Percentiles rank a stretch among this genome's conserved stretches.
phyloP scores from a whole-genome alignment of 1,140 invertebrate genomes.

The Lethocerus indicus region DNA sequence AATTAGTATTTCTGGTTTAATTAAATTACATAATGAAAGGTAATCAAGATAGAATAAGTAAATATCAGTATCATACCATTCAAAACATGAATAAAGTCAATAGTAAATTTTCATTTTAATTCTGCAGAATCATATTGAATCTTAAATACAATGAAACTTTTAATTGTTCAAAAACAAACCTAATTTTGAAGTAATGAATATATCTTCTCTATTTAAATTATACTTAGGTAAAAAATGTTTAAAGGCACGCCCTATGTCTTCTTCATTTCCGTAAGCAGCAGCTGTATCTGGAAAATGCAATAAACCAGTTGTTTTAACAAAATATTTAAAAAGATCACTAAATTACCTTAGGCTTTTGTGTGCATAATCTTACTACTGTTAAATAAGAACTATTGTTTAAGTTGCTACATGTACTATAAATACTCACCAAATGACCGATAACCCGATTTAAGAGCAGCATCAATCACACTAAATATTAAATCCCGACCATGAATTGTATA shows the following conservation, averaged over 20 bases:
- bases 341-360: not conserved
- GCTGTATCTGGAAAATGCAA: slow-evolving; percentile 45
- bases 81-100: not conserved
- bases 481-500: slow-evolving; percentile 8
- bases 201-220: slow-evolving; percentile 43
- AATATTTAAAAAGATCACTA: not conserved
- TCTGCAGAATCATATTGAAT: not conserved
- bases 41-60: no score
- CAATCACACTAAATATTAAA: not conserved
- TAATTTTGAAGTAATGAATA: slow-evolving; percentile 64
- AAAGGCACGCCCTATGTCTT: slow-evolving; percentile 42
- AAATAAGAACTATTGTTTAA: not conserved
- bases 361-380: not conserved
- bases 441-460: slow-evolving; percentile 7
- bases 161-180: slow-evolving; percentile 27
- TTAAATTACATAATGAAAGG: no score
- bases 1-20: no score
- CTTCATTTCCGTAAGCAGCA: slow-evolving; percentile 53
- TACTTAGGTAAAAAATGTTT: slow-evolving; percentile 38
- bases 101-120: not conserved
- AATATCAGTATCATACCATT: no score
- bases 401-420: not conserved
- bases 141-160: not conserved
- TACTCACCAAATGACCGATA: slow-evolving; percentile 10
- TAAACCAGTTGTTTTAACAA: not conserved